These are phyloP conservation scores for Vesta saturnalis DNA, from an alignment of 2,888 invertebrate species.

Conservation along the genomic window DNA sequence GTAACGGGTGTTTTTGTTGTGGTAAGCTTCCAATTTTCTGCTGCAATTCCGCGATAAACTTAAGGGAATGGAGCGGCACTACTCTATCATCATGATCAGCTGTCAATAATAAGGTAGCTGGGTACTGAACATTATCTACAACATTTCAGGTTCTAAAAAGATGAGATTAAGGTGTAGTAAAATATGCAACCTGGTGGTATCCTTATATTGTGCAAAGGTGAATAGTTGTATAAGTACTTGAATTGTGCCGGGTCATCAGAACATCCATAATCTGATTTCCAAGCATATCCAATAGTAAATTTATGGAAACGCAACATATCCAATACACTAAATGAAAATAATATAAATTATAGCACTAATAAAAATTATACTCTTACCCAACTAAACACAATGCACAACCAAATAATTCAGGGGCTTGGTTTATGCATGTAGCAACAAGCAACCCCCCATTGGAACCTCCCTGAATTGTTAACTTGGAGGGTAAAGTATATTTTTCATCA, in stretches of 20 bases:
- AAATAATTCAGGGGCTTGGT: slow-evolving; percentile 94
- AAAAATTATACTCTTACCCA: slow-evolving; percentile 71
- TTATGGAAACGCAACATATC: slow-evolving; percentile 98
- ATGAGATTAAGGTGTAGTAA: too few relatives aligned
- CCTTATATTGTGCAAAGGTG: slow-evolving; percentile 92
- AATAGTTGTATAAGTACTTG: slow-evolving; percentile 84
- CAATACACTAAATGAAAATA: slow-evolving; percentile 74
- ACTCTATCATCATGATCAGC: slow-evolving; percentile 99
- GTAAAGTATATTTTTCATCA: slow-evolving; percentile 78
- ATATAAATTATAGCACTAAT: not conserved
- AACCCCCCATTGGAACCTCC: slow-evolving; percentile 98
- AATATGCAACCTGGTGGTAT: slow-evolving; percentile 67
- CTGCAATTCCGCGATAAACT: slow-evolving; percentile 93
- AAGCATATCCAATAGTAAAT: slow-evolving; percentile 97
- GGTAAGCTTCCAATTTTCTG: slow-evolving; percentile 70
- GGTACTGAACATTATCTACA: slow-evolving; percentile 76
- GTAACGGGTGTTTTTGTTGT: slow-evolving; percentile 83
- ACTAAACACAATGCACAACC: slow-evolving; percentile 94
- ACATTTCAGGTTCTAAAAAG: too few relatives aligned
- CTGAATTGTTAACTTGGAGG: slow-evolving; percentile 82
- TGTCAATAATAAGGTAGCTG: slow-evolving; percentile 90
- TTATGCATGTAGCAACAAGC: slow-evolving; percentile 92
- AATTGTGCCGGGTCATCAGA: slow-evolving; percentile 90
- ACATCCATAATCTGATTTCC: slow-evolving; percentile 95
- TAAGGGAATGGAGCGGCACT: slow-evolving; percentile 96